These are phyloP conservation scores for Hirtodrosophila trivittata DNA, from an alignment of 2,888 invertebrate genomes.

Conservation along the genomic window DNA sequence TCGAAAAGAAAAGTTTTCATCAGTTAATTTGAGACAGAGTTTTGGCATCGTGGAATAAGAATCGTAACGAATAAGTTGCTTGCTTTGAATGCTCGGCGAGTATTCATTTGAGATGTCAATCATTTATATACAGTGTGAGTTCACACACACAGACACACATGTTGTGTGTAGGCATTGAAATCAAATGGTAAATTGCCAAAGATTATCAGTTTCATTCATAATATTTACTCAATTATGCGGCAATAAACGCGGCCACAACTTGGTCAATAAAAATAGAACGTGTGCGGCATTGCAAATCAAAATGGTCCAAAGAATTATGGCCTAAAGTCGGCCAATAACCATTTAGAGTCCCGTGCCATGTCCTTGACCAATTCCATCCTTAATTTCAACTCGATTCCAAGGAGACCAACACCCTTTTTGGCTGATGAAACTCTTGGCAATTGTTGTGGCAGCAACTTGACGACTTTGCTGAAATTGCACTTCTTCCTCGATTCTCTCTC, in stretches of 20 bases:
- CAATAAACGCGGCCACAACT: conserved; percentile 68
- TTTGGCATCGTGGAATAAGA: no score
- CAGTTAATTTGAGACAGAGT: neutral
- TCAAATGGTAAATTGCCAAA: conserved; percentile 62
- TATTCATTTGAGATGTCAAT: conserved; percentile 58
- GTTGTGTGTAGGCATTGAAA: conserved; percentile 17
- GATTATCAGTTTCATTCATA: conserved; percentile 71
- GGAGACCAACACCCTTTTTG: conserved; percentile 26
- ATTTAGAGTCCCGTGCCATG: neutral
- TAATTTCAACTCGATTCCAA: conserved; percentile 20
- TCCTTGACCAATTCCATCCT: conserved; percentile 6
- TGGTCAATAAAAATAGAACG: conserved; percentile 68
- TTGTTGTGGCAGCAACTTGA: conserved; percentile 14
- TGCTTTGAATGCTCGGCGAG: conserved; percentile 38
- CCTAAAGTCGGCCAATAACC: conserved; percentile 1
- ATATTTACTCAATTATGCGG: conserved; percentile 71
- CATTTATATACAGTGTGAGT: conserved; percentile 21
- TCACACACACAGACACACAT: conserved; percentile 3
- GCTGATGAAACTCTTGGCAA: conserved; percentile 24
- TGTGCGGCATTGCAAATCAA: conserved; percentile 60
- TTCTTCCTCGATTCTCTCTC: neutral
- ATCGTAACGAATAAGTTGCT: no score
- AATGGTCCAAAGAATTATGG: conserved; percentile 11
- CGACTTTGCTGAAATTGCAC: conserved; percentile 29
- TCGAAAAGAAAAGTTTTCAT: neutral